Base-by-base conservation (phyloP, 2,797 vertebrate species). In the Decapterus maruadsi region DNA sequence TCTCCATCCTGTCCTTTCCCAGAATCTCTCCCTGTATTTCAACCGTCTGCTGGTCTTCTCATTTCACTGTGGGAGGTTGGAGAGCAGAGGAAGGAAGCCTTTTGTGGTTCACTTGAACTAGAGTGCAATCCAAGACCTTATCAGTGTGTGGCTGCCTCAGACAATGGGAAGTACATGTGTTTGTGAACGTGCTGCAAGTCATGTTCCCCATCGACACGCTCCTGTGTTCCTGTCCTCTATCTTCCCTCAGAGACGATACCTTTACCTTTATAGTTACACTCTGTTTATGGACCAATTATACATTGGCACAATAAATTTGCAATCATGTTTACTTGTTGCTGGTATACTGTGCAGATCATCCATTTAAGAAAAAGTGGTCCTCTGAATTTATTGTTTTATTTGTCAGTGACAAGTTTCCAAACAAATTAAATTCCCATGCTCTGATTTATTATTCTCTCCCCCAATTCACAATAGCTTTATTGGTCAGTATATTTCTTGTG, bases 81-180 rank as follows among this genome's bases (percentile, higher is more conserved):
- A 65, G 70, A 86, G 81, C 55, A 54, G 70, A 81, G 82, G 82
- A 87, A 88, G 75, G 79, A 85, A 82, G 69, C 67, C 75, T 81
- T 88, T 88, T 80, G 87, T 85, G 88, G 89, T 86, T 90, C 69
- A 77, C 84, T 90, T 86, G 75, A 90, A 82, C 69, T 53, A 19
- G 60, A 85, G 77, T 80, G 83, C 81, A 86, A 83, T 89, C 81
- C 82, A 81, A 87, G 85, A 91, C 78, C 67, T 77, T 90, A 88
- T 87, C 89, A 87, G 85, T 42, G 29, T 86, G 84, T 58, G 68
- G 81, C 76, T 80, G 63, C 79, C 51, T 75, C 78, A 77, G 82
- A 91, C 87, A 90, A 91, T 86, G 71, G 68, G 66, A 91, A 87
- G 59, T 83, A 87, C 80, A 83, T 81, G 77, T 89, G 88, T 88